A percentile compares a stretch with the other conserved stretches of the same genome.
phyloP scores from a whole-genome alignment of 1,140 invertebrate species.

The Chironomus striatipennis region DNA sequence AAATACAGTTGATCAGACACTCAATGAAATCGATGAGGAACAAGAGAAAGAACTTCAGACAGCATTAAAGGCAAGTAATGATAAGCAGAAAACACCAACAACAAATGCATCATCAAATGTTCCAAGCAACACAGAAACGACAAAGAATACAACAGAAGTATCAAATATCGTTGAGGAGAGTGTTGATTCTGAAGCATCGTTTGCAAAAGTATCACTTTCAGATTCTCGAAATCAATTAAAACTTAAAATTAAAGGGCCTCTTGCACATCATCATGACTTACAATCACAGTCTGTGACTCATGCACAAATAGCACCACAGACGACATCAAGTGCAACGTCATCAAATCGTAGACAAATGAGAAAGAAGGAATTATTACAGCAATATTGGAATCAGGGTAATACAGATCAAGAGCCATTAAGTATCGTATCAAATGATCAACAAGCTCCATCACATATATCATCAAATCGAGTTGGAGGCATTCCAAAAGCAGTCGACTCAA shows the following conservation, averaged over 20 bases:
- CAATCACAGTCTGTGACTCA: conserved; percentile 26
- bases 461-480: conserved; percentile 49
- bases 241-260: conserved; percentile 84
- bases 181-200: conserved; percentile 41
- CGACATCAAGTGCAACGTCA: neutral
- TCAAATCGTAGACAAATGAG: conserved; percentile 72
- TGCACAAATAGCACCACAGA: conserved; percentile 23
- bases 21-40: conserved; percentile 66
- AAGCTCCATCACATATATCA: conserved; percentile 27
- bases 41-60: conserved; percentile 66
- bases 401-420: conserved; percentile 56
- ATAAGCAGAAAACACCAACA: conserved; percentile 37
- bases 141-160: neutral
- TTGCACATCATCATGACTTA: conserved; percentile 39
- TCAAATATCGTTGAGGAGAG: conserved; percentile 16
- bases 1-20: conserved; percentile 53
- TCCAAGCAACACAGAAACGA: conserved; percentile 13
- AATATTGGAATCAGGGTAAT: conserved; percentile 80
- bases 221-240: conserved; percentile 77
- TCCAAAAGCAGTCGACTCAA: conserved; percentile 76
- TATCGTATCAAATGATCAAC: conserved; percentile 34
- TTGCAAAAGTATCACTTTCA: conserved; percentile 56
- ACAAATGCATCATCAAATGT: conserved; percentile 29
- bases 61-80: conserved; percentile 49
- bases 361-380: conserved; percentile 76